Evolutionary conservation across 1,140 invertebrate genomes (phyloP).

Genomic region (Drosophila tristis): DNA sequence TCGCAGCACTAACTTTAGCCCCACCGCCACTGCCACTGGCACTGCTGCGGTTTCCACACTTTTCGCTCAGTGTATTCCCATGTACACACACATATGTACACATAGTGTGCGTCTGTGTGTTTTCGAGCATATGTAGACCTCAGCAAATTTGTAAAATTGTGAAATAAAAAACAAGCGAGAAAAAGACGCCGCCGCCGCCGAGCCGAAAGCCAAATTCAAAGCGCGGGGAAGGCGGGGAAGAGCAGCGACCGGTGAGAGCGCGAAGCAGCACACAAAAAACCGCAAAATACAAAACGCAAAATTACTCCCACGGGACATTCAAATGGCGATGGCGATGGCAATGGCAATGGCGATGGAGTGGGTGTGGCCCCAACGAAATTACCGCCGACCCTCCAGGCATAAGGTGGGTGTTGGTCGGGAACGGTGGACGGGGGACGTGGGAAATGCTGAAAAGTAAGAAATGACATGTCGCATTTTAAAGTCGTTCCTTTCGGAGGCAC

Average conservation of each 20-base stretch:
- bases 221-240: constrained; percentile 20
- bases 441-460: constrained; percentile 56
- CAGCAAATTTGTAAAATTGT: constrained; percentile 62
- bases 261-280: constrained; percentile 54
- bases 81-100: constrained; percentile 1
- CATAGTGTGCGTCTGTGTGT: neutral
- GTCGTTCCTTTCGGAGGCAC: constrained; percentile 12
- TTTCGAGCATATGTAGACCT: constrained; percentile 26
- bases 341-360: neutral
- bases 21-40: no score
- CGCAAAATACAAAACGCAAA: constrained; percentile 80
- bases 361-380: constrained; percentile 38
- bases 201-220: constrained; percentile 28
- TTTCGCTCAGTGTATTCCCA: constrained; percentile 40
- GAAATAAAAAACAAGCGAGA: constrained; percentile 55
- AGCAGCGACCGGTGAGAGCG: neutral
- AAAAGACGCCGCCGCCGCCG: constrained; percentile 21
- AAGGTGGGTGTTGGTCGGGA: constrained; percentile 14
- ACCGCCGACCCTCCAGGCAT: constrained; percentile 22
- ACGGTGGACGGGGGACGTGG: neutral
- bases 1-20: no score
- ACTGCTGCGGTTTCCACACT: neutral
- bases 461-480: constrained; percentile 74
- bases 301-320: constrained; percentile 70
- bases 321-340: neutral